Percentiles rank a stretch among this genome's conserved stretches.
phyloP scores from a whole-genome alignment of 2,797 vertebrate species.

The Paguma larvata region DNA sequence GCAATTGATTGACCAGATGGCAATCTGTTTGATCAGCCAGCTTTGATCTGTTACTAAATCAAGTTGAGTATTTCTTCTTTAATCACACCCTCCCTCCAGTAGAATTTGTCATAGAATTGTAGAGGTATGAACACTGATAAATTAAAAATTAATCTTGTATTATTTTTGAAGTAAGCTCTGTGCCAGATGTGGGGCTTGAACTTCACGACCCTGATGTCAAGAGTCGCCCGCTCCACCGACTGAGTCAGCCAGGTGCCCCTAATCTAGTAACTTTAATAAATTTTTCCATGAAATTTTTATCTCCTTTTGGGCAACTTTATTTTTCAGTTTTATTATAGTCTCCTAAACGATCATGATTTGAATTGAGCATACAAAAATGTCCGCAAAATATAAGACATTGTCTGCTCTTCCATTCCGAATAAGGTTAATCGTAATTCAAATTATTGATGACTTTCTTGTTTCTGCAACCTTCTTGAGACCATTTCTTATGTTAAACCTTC shows the following conservation, averaged over 20 bases:
- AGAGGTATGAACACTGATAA: not conserved
- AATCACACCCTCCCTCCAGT: not conserved
- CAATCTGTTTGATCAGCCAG: slow-evolving; percentile 61
- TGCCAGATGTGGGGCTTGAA: not conserved
- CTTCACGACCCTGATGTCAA: not conserved
- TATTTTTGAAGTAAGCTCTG: not conserved
- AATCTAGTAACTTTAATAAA: not conserved
- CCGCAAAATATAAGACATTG: not conserved
- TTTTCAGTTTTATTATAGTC: not conserved
- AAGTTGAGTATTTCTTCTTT: slow-evolving; percentile 35
- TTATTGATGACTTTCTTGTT: slow-evolving; percentile 30
- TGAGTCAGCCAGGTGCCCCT: not conserved
- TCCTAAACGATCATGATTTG: not conserved
- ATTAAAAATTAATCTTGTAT: not conserved
- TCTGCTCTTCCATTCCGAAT: not conserved
- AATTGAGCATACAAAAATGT: not conserved
- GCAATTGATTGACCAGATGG: slow-evolving; percentile 66
- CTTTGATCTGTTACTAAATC: slow-evolving; percentile 42
- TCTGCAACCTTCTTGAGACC: slow-evolving; percentile 3
- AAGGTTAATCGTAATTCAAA: not conserved
- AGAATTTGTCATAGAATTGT: slow-evolving; percentile 2
- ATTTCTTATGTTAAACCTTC: not conserved
- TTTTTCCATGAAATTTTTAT: not conserved
- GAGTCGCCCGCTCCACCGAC: not conserved
- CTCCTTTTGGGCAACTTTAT: not conserved